A percentile compares a stretch with the other conserved stretches of the same genome.
These are phyloP conservation scores for Trachemys scripta DNA, from an alignment of 2,113 vertebrate species.

Conservation along the genomic window DNA sequence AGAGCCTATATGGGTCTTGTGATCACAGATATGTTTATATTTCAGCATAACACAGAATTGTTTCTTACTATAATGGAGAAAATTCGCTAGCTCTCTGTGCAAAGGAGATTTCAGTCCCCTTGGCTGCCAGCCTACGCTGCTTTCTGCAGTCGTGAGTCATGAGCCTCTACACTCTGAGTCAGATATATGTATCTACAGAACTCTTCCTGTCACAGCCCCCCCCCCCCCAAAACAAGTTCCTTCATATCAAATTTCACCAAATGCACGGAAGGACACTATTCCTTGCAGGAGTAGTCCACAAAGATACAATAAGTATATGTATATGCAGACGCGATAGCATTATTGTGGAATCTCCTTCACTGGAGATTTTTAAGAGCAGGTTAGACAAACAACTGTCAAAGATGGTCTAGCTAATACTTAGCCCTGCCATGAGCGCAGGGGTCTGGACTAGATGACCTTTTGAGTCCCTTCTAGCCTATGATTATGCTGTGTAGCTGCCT, in stretches of 20 bases:
- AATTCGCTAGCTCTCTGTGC: not conserved
- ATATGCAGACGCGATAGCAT: not conserved
- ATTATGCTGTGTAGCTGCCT: rapidly evolving
- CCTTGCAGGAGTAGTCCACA: not conserved
- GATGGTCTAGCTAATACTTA: no score
- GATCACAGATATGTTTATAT: not conserved
- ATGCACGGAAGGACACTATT: not conserved
- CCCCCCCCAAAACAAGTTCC: not conserved
- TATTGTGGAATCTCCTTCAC: no score
- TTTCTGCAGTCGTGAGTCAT: not conserved
- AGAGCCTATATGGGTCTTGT: not conserved
- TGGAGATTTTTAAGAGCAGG: no score
- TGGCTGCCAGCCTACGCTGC: no score
- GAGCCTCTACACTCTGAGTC: not conserved
- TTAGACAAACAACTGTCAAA: no score
- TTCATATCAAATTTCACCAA: not conserved
- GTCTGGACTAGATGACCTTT: no score
- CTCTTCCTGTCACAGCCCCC: not conserved
- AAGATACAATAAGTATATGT: not conserved
- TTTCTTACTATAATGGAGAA: not conserved
- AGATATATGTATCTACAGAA: not conserved
- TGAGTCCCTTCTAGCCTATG: no score
- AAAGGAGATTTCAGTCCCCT: not conserved
- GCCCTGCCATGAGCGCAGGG: no score
- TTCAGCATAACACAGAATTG: not conserved